Percentiles rank a stretch among this genome's conserved stretches.
These are phyloP conservation scores for Sebastiscus albofasciatus DNA, from an alignment of 2,797 vertebrate species.

Conservation along the genomic window DNA sequence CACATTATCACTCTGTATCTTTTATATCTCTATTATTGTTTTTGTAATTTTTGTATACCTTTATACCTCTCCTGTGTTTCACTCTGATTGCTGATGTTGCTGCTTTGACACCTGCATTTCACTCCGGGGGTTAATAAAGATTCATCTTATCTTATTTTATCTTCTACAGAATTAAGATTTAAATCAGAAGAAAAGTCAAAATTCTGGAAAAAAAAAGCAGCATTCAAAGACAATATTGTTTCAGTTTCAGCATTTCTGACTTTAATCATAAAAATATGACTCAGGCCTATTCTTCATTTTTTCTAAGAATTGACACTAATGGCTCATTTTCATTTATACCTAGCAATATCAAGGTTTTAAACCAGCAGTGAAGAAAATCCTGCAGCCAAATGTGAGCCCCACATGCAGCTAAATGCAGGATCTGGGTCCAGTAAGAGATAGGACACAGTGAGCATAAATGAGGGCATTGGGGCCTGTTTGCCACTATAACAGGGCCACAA, in stretches of 20 bases:
- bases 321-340: background rate
- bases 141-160: too few species aligned
- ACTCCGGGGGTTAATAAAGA: too few species aligned
- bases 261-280: background rate
- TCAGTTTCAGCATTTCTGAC: background rate
- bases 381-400: background rate
- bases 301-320: background rate
- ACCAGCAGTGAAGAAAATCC: background rate
- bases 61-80: too few species aligned
- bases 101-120: too few species aligned
- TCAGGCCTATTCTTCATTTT: background rate
- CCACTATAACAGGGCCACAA: constrained; percentile 59
- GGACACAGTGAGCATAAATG: constrained; percentile 19
- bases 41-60: too few species aligned
- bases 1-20: background rate
- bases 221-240: background rate
- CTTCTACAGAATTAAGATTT: background rate
- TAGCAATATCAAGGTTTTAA: background rate
- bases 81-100: too few species aligned
- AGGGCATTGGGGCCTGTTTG: constrained; percentile 67
- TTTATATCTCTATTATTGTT: too few species aligned
- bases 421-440: constrained; percentile 7
- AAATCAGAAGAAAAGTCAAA: background rate
- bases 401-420: background rate
- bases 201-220: background rate